phyloP scores from a whole-genome alignment of 2,888 invertebrate genomes.

The Stratiomys singularior region DNA sequence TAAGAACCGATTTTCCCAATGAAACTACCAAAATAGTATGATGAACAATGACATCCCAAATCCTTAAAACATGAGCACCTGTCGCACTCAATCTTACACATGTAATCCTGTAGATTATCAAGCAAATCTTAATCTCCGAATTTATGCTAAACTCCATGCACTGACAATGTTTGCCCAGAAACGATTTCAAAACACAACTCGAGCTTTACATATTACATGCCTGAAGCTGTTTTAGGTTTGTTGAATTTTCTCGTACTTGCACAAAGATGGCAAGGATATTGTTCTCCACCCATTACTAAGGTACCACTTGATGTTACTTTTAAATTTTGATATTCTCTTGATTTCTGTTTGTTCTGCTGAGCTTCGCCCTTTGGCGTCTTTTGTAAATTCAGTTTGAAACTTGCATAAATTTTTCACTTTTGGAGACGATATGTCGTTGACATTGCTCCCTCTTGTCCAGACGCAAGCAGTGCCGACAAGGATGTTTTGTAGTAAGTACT shows the following conservation, averaged over 20 bases:
- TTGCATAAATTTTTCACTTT: conserved; percentile 35
- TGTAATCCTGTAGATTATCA: background rate
- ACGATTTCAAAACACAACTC: background rate
- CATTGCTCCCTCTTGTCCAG: background rate
- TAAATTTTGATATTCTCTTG: conserved; percentile 46
- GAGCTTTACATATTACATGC: background rate
- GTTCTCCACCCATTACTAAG: background rate
- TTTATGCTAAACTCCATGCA: background rate
- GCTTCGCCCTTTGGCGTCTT: conserved; percentile 50
- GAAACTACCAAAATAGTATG: no score
- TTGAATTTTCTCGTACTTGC: background rate
- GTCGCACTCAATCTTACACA: background rate
- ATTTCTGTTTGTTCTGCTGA: conserved; percentile 49
- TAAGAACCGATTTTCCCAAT: no score
- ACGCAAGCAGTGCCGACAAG: background rate
- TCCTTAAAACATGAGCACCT: background rate
- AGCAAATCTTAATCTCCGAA: background rate
- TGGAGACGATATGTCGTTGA: conserved; percentile 23
- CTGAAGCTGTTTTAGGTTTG: background rate
- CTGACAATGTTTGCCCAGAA: background rate
- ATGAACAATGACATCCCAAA: no score
- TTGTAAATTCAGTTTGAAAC: conserved; percentile 46
- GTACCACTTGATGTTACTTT: conserved; percentile 37
- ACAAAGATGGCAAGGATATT: no score
- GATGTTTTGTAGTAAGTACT: background rate